Conservation (phyloP, 2,113 vertebrate species). For the Tyrannus savana region DNA sequence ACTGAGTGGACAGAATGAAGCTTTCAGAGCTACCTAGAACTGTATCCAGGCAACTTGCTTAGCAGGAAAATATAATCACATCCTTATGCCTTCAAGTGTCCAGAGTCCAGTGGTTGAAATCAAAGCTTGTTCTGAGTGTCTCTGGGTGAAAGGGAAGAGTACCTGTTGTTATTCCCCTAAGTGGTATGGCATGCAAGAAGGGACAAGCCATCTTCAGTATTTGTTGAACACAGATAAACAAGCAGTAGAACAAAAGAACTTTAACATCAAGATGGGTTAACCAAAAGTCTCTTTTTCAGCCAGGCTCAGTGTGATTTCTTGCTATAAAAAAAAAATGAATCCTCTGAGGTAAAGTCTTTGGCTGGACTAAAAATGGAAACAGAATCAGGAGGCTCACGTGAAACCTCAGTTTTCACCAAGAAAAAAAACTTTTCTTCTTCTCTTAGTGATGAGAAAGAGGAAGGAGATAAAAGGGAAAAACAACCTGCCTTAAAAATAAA, state of each 20-base stretch:
- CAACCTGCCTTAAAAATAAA: neutral
- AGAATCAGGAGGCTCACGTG: neutral
- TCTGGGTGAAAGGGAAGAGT: neutral
- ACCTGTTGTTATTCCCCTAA: neutral
- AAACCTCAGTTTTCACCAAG: neutral
- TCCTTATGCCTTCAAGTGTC: neutral
- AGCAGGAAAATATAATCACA: neutral
- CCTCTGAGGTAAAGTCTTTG: neutral
- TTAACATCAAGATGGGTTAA: neutral
- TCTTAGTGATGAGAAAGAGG: neutral
- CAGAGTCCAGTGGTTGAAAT: neutral
- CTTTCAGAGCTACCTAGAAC: neutral
- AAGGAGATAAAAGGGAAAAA: neutral
- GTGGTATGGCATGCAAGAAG: neutral
- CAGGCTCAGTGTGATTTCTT: neutral
- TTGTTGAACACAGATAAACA: neutral
- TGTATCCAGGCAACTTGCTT: neutral
- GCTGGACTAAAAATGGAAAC: constrained; percentile 11
- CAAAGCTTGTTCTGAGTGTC: neutral
- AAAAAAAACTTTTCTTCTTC: neutral
- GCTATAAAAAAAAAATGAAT: neutral
- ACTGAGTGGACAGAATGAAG: neutral
- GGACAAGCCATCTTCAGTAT: neutral
- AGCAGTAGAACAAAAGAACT: neutral
- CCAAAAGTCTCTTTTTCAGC: neutral